Evolutionary conservation across 2,888 invertebrate species (phyloP).

Genomic region (Anoplius nigerrimus): DNA sequence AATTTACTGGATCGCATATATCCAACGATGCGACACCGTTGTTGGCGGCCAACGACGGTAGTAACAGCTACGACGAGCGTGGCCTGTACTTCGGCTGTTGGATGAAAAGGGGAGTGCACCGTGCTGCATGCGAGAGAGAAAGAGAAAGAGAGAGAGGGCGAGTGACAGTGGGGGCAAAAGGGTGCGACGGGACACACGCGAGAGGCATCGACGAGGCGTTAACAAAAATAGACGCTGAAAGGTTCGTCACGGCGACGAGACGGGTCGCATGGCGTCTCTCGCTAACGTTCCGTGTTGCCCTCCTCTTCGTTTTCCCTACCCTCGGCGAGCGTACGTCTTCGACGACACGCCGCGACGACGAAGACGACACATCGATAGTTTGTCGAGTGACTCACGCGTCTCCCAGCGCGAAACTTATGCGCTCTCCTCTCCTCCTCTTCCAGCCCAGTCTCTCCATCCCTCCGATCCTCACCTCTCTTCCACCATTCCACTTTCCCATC

Average conservation of each 20-base stretch:
- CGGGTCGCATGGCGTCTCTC: not conserved
- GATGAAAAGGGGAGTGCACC: slow-evolving; percentile 28
- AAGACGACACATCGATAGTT: slow-evolving; percentile 47
- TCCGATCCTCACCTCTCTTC: not conserved
- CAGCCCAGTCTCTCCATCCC: slow-evolving; percentile 7
- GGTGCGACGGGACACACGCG: slow-evolving; percentile 21
- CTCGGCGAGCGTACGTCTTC: slow-evolving; percentile 23
- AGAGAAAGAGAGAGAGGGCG: slow-evolving; percentile 18
- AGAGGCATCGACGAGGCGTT: slow-evolving; percentile 26
- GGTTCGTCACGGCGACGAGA: slow-evolving; percentile 40
- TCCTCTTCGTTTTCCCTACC: not conserved
- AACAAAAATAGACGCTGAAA: slow-evolving; percentile 64
- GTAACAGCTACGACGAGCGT: not conserved
- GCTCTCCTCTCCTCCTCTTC: slow-evolving; percentile 22
- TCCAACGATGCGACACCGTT: slow-evolving; percentile 32
- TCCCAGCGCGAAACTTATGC: slow-evolving; percentile 17
- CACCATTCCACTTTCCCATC: not conserved
- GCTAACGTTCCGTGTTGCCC: not conserved
- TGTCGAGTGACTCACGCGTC: slow-evolving; percentile 49
- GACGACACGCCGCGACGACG: slow-evolving; percentile 22
- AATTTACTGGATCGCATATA: slow-evolving; percentile 63
- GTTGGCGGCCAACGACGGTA: not conserved
- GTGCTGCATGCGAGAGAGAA: slow-evolving; percentile 18
- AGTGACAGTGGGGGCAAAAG: slow-evolving; percentile 24
- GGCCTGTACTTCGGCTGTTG: not conserved